Conservation (phyloP, 2,888 invertebrate species). For the Subacronicta megacephala region DNA sequence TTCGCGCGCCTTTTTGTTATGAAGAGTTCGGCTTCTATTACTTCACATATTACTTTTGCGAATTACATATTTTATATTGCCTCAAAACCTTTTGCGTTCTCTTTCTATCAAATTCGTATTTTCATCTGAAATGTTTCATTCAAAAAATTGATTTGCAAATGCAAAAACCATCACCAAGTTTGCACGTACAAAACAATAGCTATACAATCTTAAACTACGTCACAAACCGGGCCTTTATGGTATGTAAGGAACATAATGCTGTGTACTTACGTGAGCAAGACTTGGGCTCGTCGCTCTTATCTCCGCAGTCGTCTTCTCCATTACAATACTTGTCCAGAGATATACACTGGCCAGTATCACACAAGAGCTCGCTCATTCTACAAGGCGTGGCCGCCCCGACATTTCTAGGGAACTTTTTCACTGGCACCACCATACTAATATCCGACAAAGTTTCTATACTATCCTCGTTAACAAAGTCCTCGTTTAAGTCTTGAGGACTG, state of each 20-base stretch:
- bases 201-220: constrained; percentile 6
- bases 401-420: constrained; percentile 74
- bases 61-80: constrained; percentile 20
- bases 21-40: constrained; percentile 37
- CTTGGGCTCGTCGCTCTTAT: constrained; percentile 93
- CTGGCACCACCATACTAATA: constrained; percentile 71
- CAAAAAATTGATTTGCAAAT: too few relatives aligned
- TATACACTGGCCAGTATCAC: constrained; percentile 92
- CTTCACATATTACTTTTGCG: constrained; percentile 45
- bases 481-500: constrained; percentile 83
- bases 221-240: not conserved
- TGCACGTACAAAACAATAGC: not conserved
- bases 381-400: constrained; percentile 76
- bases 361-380: constrained; percentile 90
- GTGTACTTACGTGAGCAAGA: constrained; percentile 93
- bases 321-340: constrained; percentile 94
- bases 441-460: constrained; percentile 71
- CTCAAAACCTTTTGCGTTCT: constrained; percentile 4
- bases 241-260: constrained; percentile 60
- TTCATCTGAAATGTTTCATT: too few relatives aligned
- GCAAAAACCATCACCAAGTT: too few relatives aligned
- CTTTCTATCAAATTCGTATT: not conserved
- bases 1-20: constrained; percentile 45
- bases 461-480: constrained; percentile 82
- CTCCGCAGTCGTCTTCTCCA: constrained; percentile 93